Conservation (phyloP, 1,140 invertebrate species). For the Polypedilum pembai region DNA sequence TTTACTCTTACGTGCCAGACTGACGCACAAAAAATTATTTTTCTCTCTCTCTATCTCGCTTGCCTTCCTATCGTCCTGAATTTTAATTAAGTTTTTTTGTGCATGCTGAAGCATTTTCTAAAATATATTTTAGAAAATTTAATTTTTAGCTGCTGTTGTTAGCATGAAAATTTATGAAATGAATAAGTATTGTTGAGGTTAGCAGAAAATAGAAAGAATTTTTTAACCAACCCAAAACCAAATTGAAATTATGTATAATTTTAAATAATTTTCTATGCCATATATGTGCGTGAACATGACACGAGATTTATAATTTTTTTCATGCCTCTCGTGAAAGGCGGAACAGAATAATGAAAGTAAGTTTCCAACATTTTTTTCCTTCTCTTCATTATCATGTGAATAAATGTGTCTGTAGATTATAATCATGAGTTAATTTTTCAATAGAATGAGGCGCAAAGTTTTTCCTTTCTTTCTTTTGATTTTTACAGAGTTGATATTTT, state of each 20-base stretch:
- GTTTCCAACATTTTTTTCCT: too few relatives aligned
- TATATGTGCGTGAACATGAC: neutral
- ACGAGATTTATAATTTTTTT: too few relatives aligned
- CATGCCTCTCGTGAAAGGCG: too few relatives aligned
- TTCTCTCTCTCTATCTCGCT: neutral
- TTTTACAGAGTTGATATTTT: too few relatives aligned
- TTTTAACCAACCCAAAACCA: neutral
- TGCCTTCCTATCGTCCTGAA: neutral
- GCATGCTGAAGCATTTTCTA: neutral
- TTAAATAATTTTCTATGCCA: too few relatives aligned
- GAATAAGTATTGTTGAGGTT: neutral
- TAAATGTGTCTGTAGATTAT: too few relatives aligned
- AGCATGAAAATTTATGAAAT: slow-evolving; percentile 14
- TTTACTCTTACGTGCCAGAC: neutral
- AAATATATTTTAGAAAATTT: slow-evolving; percentile 8
- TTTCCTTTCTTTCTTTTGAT: too few relatives aligned
- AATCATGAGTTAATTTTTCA: too few relatives aligned
- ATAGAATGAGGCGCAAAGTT: too few relatives aligned
- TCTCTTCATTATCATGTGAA: too few relatives aligned
- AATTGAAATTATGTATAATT: too few relatives aligned
- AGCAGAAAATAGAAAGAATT: neutral
- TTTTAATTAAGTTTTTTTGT: neutral
- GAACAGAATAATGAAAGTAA: too few relatives aligned
- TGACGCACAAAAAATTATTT: slow-evolving; percentile 5
- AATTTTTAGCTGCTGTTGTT: neutral